Conservation (phyloP, 2,113 vertebrate genomes). For the Pelodiscus sinensis region DNA sequence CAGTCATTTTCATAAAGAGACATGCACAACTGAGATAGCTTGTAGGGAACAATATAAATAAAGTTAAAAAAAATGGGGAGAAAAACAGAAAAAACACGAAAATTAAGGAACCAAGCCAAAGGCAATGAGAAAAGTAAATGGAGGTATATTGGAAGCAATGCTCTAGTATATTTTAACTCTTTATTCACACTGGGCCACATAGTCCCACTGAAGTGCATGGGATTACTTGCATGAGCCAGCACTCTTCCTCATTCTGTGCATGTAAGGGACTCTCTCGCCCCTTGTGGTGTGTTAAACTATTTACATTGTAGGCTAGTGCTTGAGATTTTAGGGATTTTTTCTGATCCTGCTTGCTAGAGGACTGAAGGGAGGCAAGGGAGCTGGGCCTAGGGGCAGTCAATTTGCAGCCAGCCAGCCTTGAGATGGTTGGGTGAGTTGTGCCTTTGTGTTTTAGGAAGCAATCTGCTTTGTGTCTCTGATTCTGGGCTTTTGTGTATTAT, state of each 20-base stretch:
- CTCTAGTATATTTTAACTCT: not conserved
- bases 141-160: not conserved
- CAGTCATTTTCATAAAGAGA: not conserved
- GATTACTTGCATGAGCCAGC: not conserved
- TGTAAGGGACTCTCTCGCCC: not conserved
- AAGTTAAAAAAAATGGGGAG: not conserved
- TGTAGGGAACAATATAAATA: not conserved
- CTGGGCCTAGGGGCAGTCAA: not conserved
- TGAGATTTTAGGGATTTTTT: not conserved
- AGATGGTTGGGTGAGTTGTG: not conserved
- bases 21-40: not conserved
- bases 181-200: not conserved
- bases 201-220: not conserved
- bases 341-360: not conserved
- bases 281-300: not conserved
- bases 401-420: not conserved
- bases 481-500: not conserved
- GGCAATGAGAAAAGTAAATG: not conserved
- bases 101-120: not conserved
- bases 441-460: not conserved
- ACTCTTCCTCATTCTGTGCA: not conserved
- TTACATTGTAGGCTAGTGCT: not conserved
- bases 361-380: not conserved
- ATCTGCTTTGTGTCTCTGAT: not conserved
- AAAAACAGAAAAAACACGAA: not conserved